These are phyloP conservation scores for Mystacides longicornis DNA, from an alignment of 2,888 invertebrate species.

Conservation along the genomic window DNA sequence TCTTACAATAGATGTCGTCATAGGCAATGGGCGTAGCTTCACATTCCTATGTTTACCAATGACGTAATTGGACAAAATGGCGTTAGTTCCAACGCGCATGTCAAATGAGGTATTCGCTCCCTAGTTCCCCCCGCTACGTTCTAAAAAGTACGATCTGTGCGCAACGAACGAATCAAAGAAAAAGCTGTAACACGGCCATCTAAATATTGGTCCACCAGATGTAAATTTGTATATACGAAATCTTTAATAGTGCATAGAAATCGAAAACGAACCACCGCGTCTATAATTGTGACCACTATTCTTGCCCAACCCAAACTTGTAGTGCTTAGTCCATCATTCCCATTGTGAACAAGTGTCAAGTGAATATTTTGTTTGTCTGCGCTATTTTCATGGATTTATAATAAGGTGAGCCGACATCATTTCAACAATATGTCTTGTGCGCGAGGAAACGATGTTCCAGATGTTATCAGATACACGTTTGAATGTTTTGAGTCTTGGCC, in stretches of 20 bases:
- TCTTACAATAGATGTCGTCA: too few species aligned
- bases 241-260: constrained; percentile 13
- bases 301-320: constrained; percentile 16
- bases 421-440: neutral
- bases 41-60: constrained; percentile 38
- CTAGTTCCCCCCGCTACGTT: constrained; percentile 12
- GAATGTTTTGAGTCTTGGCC: constrained; percentile 16
- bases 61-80: constrained; percentile 34
- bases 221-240: too few species aligned
- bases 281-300: neutral
- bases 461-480: neutral
- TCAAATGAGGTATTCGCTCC: constrained; percentile 7
- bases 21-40: constrained; percentile 20
- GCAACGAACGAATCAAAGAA: constrained; percentile 4
- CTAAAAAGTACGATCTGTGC: constrained; percentile 12
- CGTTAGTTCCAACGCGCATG: constrained; percentile 20
- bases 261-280: constrained; percentile 9
- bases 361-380: constrained; percentile 13
- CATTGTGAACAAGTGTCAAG: constrained; percentile 20
- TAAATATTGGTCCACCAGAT: too few species aligned
- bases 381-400: constrained; percentile 20
- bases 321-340: constrained; percentile 1
- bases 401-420: constrained; percentile 10
- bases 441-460: neutral
- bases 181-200: neutral